Base-by-base conservation (phyloP, 2,888 invertebrate species). In the Gonocerus acuteangulatus region DNA sequence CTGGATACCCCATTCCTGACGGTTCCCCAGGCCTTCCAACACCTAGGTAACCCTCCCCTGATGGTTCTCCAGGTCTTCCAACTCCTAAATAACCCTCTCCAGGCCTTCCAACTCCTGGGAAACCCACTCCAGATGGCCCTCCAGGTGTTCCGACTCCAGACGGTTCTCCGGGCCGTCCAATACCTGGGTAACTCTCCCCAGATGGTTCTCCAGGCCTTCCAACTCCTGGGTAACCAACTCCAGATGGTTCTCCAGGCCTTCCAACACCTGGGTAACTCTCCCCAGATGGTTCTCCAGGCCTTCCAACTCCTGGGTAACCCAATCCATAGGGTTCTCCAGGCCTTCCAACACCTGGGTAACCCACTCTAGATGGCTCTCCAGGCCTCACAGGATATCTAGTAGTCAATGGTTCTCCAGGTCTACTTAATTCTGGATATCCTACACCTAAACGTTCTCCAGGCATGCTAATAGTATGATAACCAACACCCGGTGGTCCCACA, bases 171-270 rank as follows among this genome's bases (percentile, higher is more conserved):
- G 42, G 54, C 18, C 44, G 7, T 15, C 44, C 11, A 32, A 11
- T 15, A 13, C 16, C 34, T 61, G 42, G 23, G 19, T 51, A 27
- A 22, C 11, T 15, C 15, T 42, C 21, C 27, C 59, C 60, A 47
- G 66, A 61, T 34, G 49, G 36, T 39, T 42, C 62, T 6, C 48
- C 61, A 15, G 42, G 54, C 18, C 44, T 42, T 15, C 44, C 11
- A 32, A 11, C 44, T 42, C 16, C 34, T 61, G 42, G 23, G 19
- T 51, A 27, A 22, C 49, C 56, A n/a, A 47, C 23, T 51, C 66
- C 67, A 19, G 68, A 67, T 34, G 64, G 64, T 52, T 42, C 59
- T 52, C 59, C 66, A 57, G 69, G 51, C 9, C 23, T 39, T 42
- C 57, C 54, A 58, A 48, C 21, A 49, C 62, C 62, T 45, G 63